Base-by-base conservation (phyloP, 2,113 vertebrate species). In the Symphodus melops region DNA sequence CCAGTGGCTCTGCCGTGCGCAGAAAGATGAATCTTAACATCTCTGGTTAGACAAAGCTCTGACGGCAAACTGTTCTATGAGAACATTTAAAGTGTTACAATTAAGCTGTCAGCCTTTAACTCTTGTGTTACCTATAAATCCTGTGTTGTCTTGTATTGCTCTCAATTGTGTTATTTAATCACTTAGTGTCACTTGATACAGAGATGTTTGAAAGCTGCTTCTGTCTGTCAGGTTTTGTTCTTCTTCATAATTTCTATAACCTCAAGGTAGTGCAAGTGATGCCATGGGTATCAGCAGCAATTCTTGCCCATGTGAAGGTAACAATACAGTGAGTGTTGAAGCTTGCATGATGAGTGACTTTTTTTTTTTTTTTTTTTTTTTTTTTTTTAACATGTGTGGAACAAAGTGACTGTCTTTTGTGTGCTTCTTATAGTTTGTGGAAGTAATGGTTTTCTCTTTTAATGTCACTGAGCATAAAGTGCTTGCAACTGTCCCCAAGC, bases 61-160 rank as follows among this genome's bases (percentile, higher is more conserved):
- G 79, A 86, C 84, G 72, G 84, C 86, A 83, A 79, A 51, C 75
- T 84, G 77, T 86, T 77, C 65, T 73, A 75, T 62, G 62, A 69
- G 9, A 69, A 60, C 48, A 39, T n/a, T 67, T 64, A 51, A 41
- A 59, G 53, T 62, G 46, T 68, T 55, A 44, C 25, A 85, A 70
- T 83, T 59, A 73, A 77, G 68, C 69, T 73, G 68, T 61, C 65
- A 62, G 75, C 63, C 60, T 63, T 73, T 77, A 42, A 69, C 3
- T 62, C 69, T 66, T 53, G 48, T 33, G 28, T 33, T 33, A 33
- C 28, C 28, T 25, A 2, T 25, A 25, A 25, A 25, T 25, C 25
- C 25, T 25, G 25, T 25, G 25, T 25, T 8, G 51, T 36, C 37
- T 51, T 60, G 39, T 55, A 36, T 39, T 69, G 39, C 74, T 53